These are phyloP conservation scores for Hartigia nigra DNA, from an alignment of 2,888 invertebrate species.

Conservation along the genomic window DNA sequence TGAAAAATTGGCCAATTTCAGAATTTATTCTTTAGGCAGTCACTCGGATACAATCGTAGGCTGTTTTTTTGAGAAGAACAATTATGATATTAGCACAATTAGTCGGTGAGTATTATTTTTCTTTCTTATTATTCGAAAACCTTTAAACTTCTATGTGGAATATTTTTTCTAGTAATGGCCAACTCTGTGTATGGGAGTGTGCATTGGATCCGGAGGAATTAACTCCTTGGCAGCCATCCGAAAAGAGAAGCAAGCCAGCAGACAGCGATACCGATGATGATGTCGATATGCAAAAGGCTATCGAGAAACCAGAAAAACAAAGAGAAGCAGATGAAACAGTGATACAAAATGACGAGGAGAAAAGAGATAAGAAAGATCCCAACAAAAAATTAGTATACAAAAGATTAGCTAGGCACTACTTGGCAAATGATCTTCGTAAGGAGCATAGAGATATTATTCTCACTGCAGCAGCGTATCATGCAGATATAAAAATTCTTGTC, in stretches of 20 bases:
- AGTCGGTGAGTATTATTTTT: constrained; percentile 64
- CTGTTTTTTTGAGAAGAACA: constrained; percentile 88
- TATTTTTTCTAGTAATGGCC: constrained; percentile 75
- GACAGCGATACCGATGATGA: constrained; percentile 72
- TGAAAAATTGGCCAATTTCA: constrained; percentile 78
- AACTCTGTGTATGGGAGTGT: constrained; percentile 88
- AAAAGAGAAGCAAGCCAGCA: constrained; percentile 62
- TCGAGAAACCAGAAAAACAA: constrained; percentile 69
- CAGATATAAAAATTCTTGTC: constrained; percentile 82
- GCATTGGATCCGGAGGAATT: constrained; percentile 79
- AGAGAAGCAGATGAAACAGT: constrained; percentile 10
- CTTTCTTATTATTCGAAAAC: background rate
- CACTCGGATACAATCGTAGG: constrained; percentile 88
- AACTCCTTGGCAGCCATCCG: constrained; percentile 68
- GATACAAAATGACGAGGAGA: constrained; percentile 52
- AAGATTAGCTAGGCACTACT: constrained; percentile 78
- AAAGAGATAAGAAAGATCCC: constrained; percentile 14
- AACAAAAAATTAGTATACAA: constrained; percentile 72
- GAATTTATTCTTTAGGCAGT: constrained; percentile 81
- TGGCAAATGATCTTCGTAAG: constrained; percentile 77
- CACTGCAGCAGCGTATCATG: constrained; percentile 87
- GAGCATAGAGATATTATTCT: constrained; percentile 74
- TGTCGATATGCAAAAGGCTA: constrained; percentile 70
- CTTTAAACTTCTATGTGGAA: background rate
- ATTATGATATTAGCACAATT: constrained; percentile 85